phyloP scores from a whole-genome alignment of 2,797 vertebrate species.

The Liparis tanakae region DNA sequence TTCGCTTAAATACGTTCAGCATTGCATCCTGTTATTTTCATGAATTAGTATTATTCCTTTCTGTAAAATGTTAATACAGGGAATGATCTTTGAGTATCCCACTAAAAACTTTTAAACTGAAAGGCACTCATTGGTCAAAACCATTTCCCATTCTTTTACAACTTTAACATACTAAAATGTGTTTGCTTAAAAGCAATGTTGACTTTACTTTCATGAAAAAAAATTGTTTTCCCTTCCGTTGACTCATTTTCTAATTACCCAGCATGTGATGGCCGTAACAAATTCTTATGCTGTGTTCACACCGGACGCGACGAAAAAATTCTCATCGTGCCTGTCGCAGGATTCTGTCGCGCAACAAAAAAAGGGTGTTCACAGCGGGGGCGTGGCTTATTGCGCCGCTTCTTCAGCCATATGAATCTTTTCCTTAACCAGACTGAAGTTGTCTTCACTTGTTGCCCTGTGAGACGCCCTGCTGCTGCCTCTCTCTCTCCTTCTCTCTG shows the following conservation, averaged over 20 bases:
- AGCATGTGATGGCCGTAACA: constrained; percentile 18
- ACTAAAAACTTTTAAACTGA: not conserved
- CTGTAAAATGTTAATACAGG: not conserved
- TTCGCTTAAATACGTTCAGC: not conserved
- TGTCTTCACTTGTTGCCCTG: too few relatives aligned
- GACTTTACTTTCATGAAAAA: not conserved
- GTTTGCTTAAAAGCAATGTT: not conserved
- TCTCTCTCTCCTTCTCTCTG: too few relatives aligned
- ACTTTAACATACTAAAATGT: not conserved
- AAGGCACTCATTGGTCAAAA: not conserved
- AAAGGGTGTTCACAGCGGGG: too few relatives aligned
- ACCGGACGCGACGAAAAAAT: too few relatives aligned
- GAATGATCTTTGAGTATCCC: not conserved
- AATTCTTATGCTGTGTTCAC: too few relatives aligned
- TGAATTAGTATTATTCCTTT: not conserved
- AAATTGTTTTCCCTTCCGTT: constrained; percentile 1
- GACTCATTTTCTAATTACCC: constrained; percentile 15
- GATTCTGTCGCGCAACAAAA: too few relatives aligned
- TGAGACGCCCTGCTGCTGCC: too few relatives aligned
- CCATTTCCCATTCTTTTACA: not conserved
- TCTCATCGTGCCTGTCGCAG: too few relatives aligned
- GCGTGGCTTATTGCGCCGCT: too few relatives aligned
- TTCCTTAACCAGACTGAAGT: too few relatives aligned
- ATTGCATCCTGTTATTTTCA: not conserved
- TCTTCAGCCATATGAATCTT: too few relatives aligned